Conservation (phyloP, 2,888 invertebrate species). For the Nomada ruficornis region DNA sequence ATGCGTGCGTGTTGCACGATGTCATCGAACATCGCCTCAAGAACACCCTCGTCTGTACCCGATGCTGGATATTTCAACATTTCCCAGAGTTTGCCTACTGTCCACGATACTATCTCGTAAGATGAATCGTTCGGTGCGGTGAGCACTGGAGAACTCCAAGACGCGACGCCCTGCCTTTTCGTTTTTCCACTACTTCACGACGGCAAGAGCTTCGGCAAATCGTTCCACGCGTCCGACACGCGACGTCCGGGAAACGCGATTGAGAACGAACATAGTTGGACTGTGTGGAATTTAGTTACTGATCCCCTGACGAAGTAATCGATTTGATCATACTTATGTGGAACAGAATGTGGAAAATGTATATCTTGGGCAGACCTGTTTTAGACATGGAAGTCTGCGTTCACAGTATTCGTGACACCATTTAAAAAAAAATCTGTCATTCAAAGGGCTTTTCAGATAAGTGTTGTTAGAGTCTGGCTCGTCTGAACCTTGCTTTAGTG, state of each 20-base stretch:
- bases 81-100: slow-evolving; percentile 68
- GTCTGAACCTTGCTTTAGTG: too few species aligned
- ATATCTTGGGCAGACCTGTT: too few species aligned
- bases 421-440: too few species aligned
- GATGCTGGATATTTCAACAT: slow-evolving; percentile 54
- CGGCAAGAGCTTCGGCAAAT: slow-evolving; percentile 38
- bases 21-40: slow-evolving; percentile 60
- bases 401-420: too few species aligned
- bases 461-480: too few species aligned
- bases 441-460: too few species aligned
- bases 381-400: too few species aligned
- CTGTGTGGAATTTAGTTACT: slow-evolving; percentile 25
- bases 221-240: slow-evolving; percentile 62
- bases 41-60: slow-evolving; percentile 66
- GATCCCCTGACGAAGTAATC: slow-evolving; percentile 9
- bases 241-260: slow-evolving; percentile 40
- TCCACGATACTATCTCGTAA: slow-evolving; percentile 75
- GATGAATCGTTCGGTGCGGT: slow-evolving; percentile 73
- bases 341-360: too few species aligned
- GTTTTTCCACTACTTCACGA: slow-evolving; percentile 36
- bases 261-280: not conserved
- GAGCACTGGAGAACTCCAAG: slow-evolving; percentile 50
- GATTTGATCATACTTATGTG: too few species aligned
- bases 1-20: slow-evolving; percentile 57
- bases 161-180: slow-evolving; percentile 36